Base-by-base conservation (phyloP, 2,113 vertebrate genomes). In the Pterocles orientalis region DNA sequence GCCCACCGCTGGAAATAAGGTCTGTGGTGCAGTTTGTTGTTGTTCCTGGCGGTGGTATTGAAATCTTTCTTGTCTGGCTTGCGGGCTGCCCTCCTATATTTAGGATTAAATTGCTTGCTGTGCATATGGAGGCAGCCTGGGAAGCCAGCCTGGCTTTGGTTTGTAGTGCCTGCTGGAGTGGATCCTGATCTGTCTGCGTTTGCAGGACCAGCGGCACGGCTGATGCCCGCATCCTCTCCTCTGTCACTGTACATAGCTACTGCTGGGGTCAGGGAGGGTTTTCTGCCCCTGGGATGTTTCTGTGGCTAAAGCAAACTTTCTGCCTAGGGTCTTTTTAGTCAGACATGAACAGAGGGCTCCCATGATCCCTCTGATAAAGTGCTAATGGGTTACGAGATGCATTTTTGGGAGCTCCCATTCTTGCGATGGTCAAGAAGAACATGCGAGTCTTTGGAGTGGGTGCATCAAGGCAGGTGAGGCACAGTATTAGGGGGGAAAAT, bases 31-130 rank as follows among this genome's bases (percentile, higher is more conserved):
- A 64, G 33, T 79, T 64, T 51, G 39, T 26, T 93, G 25, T 64
- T 94, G 51, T 58, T 85, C 39, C 48, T 95, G 75, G 68, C 18
- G 3, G 26, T 26, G 36, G 25, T 65, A 47, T 21, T 68, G 75
- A 95, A 88, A 58, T 85, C 47, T 58, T 41, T 86, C 66, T 65
- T 82, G 62, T 56, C 76, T 94, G 88, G 34, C 25, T 47, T 90
- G 51, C 64, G 62, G 84, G 51, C 62, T 88, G 23, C 2, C 0
- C 61, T 72, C 26, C 34, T 94, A 1, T 61, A 66, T 82, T 91
- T 41, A 61, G 62, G 53, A 45, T 69, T 81, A 77, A 81, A 69
- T 39, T 34, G 23, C 14, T 86, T 2, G 2, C 26, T 39, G 11
- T 14, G 9, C 31, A 14, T 36, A 8, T 25, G 14, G 13, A 60